phyloP scores from a whole-genome alignment of 2,113 vertebrate species.

The Meriones unguiculatus region DNA sequence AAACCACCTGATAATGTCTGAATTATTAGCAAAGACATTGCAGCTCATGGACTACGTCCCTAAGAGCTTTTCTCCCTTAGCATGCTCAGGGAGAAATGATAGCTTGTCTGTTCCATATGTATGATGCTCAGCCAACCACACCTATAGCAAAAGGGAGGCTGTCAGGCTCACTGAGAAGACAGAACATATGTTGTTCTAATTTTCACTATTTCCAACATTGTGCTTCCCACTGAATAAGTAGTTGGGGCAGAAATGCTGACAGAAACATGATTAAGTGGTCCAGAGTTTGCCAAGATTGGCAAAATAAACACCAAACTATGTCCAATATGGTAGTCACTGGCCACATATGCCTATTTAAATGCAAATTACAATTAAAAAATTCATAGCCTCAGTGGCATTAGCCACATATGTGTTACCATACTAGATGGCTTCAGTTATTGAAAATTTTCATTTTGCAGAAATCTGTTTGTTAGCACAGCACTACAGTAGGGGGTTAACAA shows the following conservation, averaged over 20 bases:
- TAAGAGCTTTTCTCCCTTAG: constrained; percentile 53
- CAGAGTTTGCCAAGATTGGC: constrained; percentile 48
- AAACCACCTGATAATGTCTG: constrained; percentile 52
- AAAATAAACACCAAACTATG: constrained; percentile 16
- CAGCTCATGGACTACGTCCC: constrained; percentile 17
- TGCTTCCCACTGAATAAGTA: constrained; percentile 68
- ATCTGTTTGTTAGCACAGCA: neutral
- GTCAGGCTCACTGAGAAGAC: constrained; percentile 66
- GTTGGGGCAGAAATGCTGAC: constrained; percentile 64
- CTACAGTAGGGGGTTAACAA: neutral
- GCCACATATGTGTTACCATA: constrained; percentile 20
- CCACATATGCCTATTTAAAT: constrained; percentile 57
- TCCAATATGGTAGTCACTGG: constrained; percentile 52
- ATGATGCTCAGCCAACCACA: constrained; percentile 70
- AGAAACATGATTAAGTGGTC: constrained; percentile 71
- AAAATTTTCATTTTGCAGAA: constrained; percentile 35
- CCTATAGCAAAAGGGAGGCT: constrained; percentile 63
- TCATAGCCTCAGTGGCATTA: constrained; percentile 30
- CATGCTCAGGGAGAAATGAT: constrained; percentile 67
- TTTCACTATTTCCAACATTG: constrained; percentile 48
- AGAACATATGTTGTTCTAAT: constrained; percentile 64
- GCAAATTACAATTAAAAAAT: constrained; percentile 49
- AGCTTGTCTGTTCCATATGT: constrained; percentile 67
- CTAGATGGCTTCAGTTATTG: neutral
- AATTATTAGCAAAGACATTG: constrained; percentile 57